These are phyloP conservation scores for Liodrosophila aerea DNA, from an alignment of 2,888 invertebrate species.

Conservation along the genomic window DNA sequence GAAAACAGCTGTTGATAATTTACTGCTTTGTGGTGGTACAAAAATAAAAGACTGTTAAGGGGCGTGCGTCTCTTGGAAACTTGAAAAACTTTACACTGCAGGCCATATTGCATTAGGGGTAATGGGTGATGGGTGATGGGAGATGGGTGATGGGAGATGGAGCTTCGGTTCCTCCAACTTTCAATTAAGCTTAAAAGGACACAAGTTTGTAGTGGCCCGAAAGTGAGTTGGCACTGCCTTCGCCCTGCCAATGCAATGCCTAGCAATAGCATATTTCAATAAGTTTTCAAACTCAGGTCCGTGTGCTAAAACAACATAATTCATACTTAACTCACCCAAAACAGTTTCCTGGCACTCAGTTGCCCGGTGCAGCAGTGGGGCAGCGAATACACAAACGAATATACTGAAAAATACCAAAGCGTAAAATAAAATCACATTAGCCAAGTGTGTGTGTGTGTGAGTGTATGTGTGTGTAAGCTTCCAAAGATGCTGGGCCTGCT, in stretches of 20 bases:
- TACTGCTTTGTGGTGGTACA: constrained; percentile 41
- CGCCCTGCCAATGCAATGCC: constrained; percentile 22
- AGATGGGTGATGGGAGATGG: constrained; percentile 3
- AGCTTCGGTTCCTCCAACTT: constrained; percentile 48
- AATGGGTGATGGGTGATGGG: constrained; percentile 7
- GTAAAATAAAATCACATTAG: constrained; percentile 69
- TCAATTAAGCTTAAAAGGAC: constrained; percentile 72
- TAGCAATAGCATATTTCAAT: constrained; percentile 65
- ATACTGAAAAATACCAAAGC: constrained; percentile 58
- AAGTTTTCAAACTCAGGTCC: constrained; percentile 67
- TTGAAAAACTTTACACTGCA: constrained; percentile 45
- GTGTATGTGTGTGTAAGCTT: constrained; percentile 29
- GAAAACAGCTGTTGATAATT: constrained; percentile 64
- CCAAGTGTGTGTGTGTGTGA: constrained; percentile 30
- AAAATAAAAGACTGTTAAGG: neutral
- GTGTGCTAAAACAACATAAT: constrained; percentile 69
- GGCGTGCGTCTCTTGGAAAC: constrained; percentile 30
- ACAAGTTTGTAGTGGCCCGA: constrained; percentile 57
- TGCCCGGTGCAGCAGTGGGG: constrained; percentile 19
- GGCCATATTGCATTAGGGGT: constrained; percentile 54
- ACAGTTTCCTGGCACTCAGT: constrained; percentile 57
- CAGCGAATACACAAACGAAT: constrained; percentile 26
- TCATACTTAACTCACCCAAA: constrained; percentile 76
- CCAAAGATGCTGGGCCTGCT: constrained; percentile 67
- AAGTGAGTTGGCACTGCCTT: constrained; percentile 15